A percentile compares a stretch with the other conserved stretches of the same genome.
Conservation (phyloP, 2,797 vertebrate species). For the Pipistrellus pipistrellus region DNA sequence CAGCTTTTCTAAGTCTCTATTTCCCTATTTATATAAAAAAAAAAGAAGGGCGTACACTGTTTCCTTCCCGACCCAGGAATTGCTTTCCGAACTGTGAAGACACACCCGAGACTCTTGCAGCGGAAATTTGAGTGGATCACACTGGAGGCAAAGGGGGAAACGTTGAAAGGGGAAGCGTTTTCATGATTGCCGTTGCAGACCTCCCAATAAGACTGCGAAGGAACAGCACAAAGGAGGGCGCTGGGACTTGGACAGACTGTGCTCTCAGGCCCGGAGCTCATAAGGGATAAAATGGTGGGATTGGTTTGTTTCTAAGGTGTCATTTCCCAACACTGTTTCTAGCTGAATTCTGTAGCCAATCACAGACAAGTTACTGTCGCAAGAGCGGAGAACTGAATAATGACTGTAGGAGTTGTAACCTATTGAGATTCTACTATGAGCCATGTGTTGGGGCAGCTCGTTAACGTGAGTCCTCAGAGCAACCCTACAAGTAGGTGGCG, state of each 20-base stretch:
- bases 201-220: background rate
- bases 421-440: background rate
- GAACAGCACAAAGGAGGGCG: background rate
- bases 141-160: background rate
- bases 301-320: background rate
- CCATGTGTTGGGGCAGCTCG: background rate
- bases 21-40: constrained; percentile 63
- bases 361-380: background rate
- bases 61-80: constrained; percentile 63
- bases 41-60: constrained; percentile 11
- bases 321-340: background rate
- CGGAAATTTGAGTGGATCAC: background rate
- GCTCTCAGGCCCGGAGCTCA: background rate
- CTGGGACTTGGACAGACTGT: background rate
- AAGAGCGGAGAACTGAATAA: background rate
- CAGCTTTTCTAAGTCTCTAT: constrained; percentile 57
- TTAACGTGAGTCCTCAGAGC: background rate
- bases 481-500: background rate
- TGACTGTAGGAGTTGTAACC: background rate
- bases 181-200: background rate
- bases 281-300: background rate
- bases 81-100: constrained; percentile 38
- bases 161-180: background rate
- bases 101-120: background rate
- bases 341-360: background rate